Evolutionary conservation across 2,113 vertebrate species (phyloP).

Genomic region (Canis aureus): DNA sequence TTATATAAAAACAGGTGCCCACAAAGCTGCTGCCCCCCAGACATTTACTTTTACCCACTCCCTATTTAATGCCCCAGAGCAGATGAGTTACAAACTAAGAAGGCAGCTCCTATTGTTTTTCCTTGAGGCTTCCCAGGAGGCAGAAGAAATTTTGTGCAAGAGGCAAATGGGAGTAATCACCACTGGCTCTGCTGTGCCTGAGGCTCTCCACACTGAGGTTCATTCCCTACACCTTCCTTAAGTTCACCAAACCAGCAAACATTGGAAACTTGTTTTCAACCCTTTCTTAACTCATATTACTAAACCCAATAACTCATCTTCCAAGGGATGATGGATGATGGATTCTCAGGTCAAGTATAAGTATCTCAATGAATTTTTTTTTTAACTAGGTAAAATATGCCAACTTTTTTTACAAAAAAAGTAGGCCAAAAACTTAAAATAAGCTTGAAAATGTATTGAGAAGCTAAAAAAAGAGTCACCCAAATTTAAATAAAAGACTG

Average conservation of each 20-base stretch:
- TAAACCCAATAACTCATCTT: neutral
- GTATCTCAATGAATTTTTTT: neutral
- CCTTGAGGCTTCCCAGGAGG: neutral
- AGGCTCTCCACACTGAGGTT: neutral
- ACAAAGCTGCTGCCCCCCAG: neutral
- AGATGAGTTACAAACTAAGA: neutral
- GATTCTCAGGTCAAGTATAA: neutral
- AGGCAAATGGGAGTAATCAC: neutral
- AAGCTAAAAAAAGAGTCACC: neutral
- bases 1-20: neutral
- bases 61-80: neutral
- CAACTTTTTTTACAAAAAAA: neutral
- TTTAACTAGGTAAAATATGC: neutral
- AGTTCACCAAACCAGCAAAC: neutral
- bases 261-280: neutral
- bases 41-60: neutral
- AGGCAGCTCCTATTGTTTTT: neutral
- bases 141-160: neutral
- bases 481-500: neutral
- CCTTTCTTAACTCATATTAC: neutral
- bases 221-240: neutral
- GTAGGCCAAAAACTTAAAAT: neutral
- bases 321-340: neutral
- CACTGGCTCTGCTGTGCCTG: neutral
- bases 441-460: neutral